These are phyloP conservation scores for Hepsetus odoe DNA, from an alignment of 2,113 vertebrate species.

Conservation along the genomic window DNA sequence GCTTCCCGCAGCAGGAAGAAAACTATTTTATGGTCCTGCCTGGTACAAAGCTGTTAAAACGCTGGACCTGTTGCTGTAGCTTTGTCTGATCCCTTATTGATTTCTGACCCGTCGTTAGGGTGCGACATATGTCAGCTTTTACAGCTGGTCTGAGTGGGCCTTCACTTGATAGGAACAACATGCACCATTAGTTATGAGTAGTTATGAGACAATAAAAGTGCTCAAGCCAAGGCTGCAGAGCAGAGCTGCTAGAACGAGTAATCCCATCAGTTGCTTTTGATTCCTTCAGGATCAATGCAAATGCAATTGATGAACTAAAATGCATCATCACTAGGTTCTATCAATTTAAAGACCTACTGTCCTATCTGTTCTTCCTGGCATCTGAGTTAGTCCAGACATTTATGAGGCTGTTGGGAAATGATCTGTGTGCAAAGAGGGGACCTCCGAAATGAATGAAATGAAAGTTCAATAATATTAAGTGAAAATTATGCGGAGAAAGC, in stretches of 20 bases:
- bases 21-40: not conserved
- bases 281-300: conserved; percentile 12
- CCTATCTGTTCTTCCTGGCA: not conserved
- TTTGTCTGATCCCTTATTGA: conserved; percentile 33
- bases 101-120: conserved; percentile 40
- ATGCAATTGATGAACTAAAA: conserved; percentile 6
- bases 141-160: conserved; percentile 19
- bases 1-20: not conserved
- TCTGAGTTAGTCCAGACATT: not conserved
- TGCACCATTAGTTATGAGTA: conserved; percentile 44
- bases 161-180: conserved; percentile 32
- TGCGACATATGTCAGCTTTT: conserved; percentile 41
- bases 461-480: too few relatives aligned
- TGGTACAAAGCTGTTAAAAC: conserved; percentile 5
- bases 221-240: not conserved
- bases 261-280: conserved; percentile 32
- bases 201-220: conserved; percentile 32
- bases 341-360: not conserved
- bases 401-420: not conserved
- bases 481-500: not conserved
- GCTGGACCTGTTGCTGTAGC: not conserved
- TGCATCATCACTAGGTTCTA: not conserved
- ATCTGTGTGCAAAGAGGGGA: not conserved
- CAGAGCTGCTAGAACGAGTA: conserved; percentile 17
- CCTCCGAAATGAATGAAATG: too few relatives aligned